These are phyloP conservation scores for Adrianichthys oophorus DNA, from an alignment of 2,797 vertebrate species.

Conservation along the genomic window DNA sequence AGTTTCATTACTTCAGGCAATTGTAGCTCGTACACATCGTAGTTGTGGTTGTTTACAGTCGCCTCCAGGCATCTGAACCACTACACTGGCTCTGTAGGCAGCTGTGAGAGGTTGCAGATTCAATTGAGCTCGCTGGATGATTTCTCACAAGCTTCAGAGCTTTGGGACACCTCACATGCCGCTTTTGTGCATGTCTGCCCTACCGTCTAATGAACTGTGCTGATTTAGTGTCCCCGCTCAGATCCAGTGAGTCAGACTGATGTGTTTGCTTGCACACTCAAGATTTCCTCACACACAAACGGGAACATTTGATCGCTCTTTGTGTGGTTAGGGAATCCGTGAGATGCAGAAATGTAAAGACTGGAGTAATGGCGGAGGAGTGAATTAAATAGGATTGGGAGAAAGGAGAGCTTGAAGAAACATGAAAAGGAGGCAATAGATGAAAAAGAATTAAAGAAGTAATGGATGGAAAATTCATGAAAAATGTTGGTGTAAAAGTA, in stretches of 20 bases:
- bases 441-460: constrained; percentile 24
- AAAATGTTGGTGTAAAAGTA: constrained; percentile 8
- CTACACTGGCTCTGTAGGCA: constrained; percentile 34
- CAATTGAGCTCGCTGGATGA: constrained; percentile 62
- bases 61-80: constrained; percentile 33
- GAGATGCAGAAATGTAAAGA: constrained; percentile 19
- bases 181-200: constrained; percentile 8
- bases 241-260: constrained; percentile 40
- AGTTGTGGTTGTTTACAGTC: constrained; percentile 33
- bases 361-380: constrained; percentile 27
- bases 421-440: constrained; percentile 11
- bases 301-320: constrained; percentile 41
- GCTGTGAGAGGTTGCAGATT: constrained; percentile 54
- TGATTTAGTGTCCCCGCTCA: constrained; percentile 45
- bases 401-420: constrained; percentile 17
- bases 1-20: constrained; percentile 23
- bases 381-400: constrained; percentile 28
- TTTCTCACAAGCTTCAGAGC: constrained; percentile 58
- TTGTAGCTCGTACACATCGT: constrained; percentile 37
- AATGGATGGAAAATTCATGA: constrained; percentile 14
- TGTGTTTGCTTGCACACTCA: constrained; percentile 39
- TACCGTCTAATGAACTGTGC: constrained; percentile 37
- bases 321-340: constrained; percentile 19
- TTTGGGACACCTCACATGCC: constrained; percentile 33
- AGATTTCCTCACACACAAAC: constrained; percentile 19